phyloP scores from a whole-genome alignment of 2,797 vertebrate genomes.

The Brotogeris chrysoptera region DNA sequence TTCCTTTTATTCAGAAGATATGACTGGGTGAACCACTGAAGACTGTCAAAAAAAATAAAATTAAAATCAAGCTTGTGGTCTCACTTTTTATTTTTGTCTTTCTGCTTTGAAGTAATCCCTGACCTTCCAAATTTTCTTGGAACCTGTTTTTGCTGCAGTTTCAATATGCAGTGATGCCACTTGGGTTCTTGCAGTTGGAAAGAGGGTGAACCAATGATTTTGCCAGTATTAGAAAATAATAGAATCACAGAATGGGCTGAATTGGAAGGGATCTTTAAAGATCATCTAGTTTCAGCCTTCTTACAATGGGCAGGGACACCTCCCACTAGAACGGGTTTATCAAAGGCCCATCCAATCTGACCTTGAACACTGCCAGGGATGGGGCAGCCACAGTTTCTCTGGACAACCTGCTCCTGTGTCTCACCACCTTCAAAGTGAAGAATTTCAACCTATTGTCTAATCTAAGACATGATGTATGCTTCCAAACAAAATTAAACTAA shows the following conservation, averaged over 20 bases:
- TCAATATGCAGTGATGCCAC: not conserved
- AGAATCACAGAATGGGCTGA: not conserved
- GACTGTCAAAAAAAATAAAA: not conserved
- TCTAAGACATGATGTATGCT: not conserved
- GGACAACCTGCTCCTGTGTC: not conserved
- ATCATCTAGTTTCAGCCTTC: not conserved
- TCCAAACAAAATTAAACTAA: not conserved
- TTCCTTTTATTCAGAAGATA: not conserved
- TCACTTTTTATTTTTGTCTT: not conserved
- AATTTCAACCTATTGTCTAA: not conserved
- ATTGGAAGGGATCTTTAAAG: not conserved
- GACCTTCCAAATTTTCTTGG: not conserved
- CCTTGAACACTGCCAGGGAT: not conserved
- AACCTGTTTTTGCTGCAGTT: not conserved
- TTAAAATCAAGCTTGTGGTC: not conserved
- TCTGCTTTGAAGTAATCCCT: not conserved
- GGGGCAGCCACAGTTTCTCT: not conserved
- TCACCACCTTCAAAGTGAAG: fast-evolving
- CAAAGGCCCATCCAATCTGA: not conserved
- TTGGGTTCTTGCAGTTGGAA: not conserved
- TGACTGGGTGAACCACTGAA: not conserved
- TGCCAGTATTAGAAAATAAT: not conserved
- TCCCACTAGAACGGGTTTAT: not conserved
- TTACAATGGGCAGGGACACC: not conserved
- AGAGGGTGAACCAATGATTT: not conserved